Evolutionary conservation across 1,140 invertebrate genomes (phyloP), one percentile per base, ranked within the genome.

Genomic region (Eulimnadia texana): DNA sequence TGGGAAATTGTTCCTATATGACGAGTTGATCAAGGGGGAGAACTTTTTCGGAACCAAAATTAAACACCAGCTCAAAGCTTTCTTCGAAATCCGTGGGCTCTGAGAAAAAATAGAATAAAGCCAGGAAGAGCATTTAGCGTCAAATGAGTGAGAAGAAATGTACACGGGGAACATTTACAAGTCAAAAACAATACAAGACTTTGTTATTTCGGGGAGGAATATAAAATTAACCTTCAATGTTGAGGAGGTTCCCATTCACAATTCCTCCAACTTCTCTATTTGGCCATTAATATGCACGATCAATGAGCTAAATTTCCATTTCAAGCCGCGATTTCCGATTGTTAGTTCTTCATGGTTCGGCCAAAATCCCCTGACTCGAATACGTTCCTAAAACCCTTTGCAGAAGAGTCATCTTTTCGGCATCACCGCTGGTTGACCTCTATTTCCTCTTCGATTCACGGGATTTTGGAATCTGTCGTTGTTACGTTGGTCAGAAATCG

Each of bases 201-300:
- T 42, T 16, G 33, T 42, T 6, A 42, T 9, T 42, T 42, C 16
- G 6, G 54, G 54, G 29, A 29, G 25, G 20, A 53, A 60, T 58
- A 1, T 60, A 58, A 50, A 1, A 60, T 13, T 60, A 11, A 58
- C 59, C 10, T 61, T 61, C 24, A 57, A 61, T 60, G 20, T 61
- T 60, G 60, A 61, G 59, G 60, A 51, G n/a, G 51, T 61, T 61
- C 60, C 60, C 3, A 51, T 61, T 60, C 58, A 60, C 51, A 61
- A 60, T n/a, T 60, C 59, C 1, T 61, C 60, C 6, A 28, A 27
- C 2, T 61, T 19, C 25, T 56, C 60, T 23, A 25, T 61, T 20
- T 61, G 60, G 60, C 60, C 60, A 16, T 22, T 61, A 19, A 19
- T 60, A 19, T 25, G 3, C 16, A 61, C 60, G 33, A 3, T 61